phyloP scores from a whole-genome alignment of 2,113 vertebrate species.

The Takifugu flavidus region DNA sequence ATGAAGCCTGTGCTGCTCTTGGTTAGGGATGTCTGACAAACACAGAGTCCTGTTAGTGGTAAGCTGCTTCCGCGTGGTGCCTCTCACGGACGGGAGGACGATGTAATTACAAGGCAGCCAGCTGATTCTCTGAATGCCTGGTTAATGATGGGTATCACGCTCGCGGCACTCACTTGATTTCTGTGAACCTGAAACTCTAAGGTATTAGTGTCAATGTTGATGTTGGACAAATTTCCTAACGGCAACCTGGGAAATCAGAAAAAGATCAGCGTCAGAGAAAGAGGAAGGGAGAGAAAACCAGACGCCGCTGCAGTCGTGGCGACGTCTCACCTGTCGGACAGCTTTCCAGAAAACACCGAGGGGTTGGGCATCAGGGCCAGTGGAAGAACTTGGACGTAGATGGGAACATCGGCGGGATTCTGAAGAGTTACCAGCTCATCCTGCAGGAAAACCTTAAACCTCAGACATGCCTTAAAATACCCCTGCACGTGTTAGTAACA shows the following conservation, averaged over 20 bases:
- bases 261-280: background rate
- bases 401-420: constrained; percentile 89
- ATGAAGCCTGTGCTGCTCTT: constrained; percentile 80
- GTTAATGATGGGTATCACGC: background rate
- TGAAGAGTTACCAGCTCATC: constrained; percentile 89
- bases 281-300: background rate
- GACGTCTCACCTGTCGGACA: constrained; percentile 81
- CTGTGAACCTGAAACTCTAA: constrained; percentile 91
- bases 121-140: constrained; percentile 12
- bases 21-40: constrained; percentile 77
- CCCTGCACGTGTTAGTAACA: background rate
- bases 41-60: constrained; percentile 34
- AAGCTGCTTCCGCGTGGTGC: constrained; percentile 28
- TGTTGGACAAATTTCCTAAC: constrained; percentile 82
- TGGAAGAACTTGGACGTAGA: constrained; percentile 89
- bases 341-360: constrained; percentile 82
- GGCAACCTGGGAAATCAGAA: constrained; percentile 78
- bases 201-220: constrained; percentile 83
- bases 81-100: background rate
- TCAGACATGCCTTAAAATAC: background rate
- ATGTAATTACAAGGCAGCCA: background rate
- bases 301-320: background rate
- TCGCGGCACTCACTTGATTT: constrained; percentile 83
- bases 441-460: constrained; percentile 61
- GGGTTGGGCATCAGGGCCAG: constrained; percentile 88